Evolutionary conservation across 1,140 invertebrate genomes (phyloP), one percentile per base, ranked within the genome.

Genomic region (Drosophila sp.): DNA sequence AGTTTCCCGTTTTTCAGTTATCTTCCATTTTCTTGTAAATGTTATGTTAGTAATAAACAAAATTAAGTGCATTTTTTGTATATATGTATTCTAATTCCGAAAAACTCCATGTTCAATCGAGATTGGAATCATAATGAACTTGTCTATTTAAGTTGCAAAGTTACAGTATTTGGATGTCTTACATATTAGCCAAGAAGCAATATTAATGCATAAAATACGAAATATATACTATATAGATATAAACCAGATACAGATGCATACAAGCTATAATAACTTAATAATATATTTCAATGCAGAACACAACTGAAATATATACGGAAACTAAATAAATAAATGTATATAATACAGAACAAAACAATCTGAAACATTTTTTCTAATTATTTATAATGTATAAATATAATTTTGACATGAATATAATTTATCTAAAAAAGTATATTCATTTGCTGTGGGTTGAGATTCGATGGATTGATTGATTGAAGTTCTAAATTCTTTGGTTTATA

Each of bases 291-390:
- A 50, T 50, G 27, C 44, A 7, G 44, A 27, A 50, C 60, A 60
- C 66, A 80, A 54, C 30, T 50, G 44, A 50, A 69, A 60, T 58
- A 62, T 73, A 62, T 69, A 87, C 79, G 76, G 71, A 79, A 85
- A 79, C 66, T 60, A 61, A 66, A 65, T 72, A 61, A 81, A 76
- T 86, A 73, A 76, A 76, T 86, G 83, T 86, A 86, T 86, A 86
- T 87, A 77, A 77, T 77, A 77, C 75, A 77, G 71, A 76, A 60
- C 44, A 65, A 30, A 76, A 60, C 44, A 65, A 30, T 38, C 7
- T 8, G n/a, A 4, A 8, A 30, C 33, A 11, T 17, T 44, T 38
- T 41, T n/a, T 11, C 35, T 11, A 17, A 17, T 17, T 17, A 17
- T 17, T 17, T 17, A 17, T 17, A 17, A 17, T 17, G 17, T 17